phyloP scores from a whole-genome alignment of 1,140 invertebrate species.

The Brachionus calyciflorus region DNA sequence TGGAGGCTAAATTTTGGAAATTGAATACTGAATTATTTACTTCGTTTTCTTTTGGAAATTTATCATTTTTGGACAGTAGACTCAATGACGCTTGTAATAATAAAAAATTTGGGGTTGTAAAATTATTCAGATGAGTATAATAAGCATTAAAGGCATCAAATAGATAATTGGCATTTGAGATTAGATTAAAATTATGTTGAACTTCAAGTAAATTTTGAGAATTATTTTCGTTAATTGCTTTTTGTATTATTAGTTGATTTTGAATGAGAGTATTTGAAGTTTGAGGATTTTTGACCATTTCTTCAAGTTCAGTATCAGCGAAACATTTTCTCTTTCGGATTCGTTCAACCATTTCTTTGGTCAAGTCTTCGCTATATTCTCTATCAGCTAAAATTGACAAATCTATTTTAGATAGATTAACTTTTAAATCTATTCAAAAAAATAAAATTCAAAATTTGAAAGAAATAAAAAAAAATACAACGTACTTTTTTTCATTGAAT shows the following conservation, averaged over 20 bases:
- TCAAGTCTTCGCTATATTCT: background rate
- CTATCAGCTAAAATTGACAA: background rate
- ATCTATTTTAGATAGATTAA: background rate
- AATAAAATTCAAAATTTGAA: background rate
- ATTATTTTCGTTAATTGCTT: background rate
- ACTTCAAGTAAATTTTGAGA: no score
- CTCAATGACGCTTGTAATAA: slow-evolving; percentile 2
- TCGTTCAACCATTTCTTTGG: slow-evolving; percentile 54
- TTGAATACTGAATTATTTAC: background rate
- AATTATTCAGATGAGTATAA: background rate
- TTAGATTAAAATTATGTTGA: no score
- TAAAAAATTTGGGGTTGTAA: background rate
- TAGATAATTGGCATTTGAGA: background rate
- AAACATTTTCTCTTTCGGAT: slow-evolving; percentile 62
- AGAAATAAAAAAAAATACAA: background rate
- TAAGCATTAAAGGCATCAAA: background rate
- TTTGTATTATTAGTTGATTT: background rate
- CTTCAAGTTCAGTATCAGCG: slow-evolving; percentile 62
- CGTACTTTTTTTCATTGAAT: slow-evolving; percentile 33
- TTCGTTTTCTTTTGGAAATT: background rate
- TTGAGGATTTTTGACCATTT: slow-evolving; percentile 47
- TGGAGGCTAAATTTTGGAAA: background rate
- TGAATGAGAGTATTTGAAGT: background rate
- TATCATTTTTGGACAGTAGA: background rate
- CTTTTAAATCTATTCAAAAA: background rate